These are phyloP conservation scores for Plebejus melissa DNA, from an alignment of 2,888 invertebrate genomes.

Conservation along the genomic window DNA sequence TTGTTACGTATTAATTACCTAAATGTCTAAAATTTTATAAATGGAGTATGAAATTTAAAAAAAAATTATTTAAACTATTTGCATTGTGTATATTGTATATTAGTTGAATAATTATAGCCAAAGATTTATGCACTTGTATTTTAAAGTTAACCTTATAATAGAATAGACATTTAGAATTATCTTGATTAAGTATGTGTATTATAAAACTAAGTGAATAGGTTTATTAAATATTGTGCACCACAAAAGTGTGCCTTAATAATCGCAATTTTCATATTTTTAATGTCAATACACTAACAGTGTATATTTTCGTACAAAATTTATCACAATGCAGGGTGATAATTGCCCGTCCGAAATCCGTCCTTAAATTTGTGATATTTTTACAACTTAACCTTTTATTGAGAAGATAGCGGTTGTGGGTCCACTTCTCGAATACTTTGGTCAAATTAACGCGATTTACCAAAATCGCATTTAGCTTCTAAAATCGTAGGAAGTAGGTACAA, in stretches of 20 bases:
- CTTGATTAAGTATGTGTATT: not conserved
- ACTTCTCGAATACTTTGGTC: not conserved
- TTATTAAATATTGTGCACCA: not conserved
- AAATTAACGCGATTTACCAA: not conserved
- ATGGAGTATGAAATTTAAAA: not conserved
- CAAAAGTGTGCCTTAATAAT: conserved; percentile 12
- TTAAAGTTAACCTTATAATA: conserved; percentile 14
- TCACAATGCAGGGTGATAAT: not conserved
- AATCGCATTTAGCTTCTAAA: not conserved
- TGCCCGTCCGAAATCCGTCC: conserved; percentile 31
- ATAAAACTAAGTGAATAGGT: not conserved
- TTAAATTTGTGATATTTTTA: conserved; percentile 30
- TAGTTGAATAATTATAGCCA: conserved; percentile 37
- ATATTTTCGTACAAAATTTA: conserved; percentile 5
- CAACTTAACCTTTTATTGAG: not conserved
- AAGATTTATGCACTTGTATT: conserved; percentile 36
- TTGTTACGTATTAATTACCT: not conserved
- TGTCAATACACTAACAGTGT: not conserved
- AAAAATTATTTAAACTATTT: conserved; percentile 9
- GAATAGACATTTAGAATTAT: conserved; percentile 16
- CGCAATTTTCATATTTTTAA: not conserved
- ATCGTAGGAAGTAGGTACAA: not conserved
- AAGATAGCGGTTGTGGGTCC: too few relatives aligned
- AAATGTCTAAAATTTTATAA: not conserved
- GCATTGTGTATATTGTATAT: conserved; percentile 28